These are phyloP conservation scores for Mya arenaria DNA, from an alignment of 1,140 invertebrate genomes.

Conservation along the genomic window DNA sequence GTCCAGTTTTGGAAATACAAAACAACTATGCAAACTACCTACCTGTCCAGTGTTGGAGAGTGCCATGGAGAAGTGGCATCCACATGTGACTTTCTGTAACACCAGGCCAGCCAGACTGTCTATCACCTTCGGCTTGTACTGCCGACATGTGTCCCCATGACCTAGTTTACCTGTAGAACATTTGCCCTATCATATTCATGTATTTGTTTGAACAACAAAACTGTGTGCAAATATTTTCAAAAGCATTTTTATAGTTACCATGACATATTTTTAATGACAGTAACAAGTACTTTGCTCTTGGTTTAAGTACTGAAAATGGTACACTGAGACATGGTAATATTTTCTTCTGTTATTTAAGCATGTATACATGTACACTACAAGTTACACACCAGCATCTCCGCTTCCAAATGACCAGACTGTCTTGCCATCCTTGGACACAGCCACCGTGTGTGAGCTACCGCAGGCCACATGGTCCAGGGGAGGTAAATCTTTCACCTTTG, in stretches of 20 bases:
- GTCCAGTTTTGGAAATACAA: too few relatives aligned
- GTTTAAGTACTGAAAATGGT: too few relatives aligned
- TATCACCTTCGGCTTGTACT: constrained; percentile 90
- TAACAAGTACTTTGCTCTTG: too few relatives aligned
- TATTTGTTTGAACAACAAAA: background rate
- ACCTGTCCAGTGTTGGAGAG: constrained; percentile 94
- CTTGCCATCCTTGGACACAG: constrained; percentile 83
- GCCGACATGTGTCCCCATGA: constrained; percentile 80
- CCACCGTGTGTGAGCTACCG: constrained; percentile 78
- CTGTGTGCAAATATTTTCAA: background rate
- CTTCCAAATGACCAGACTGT: constrained; percentile 87
- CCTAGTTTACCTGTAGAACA: constrained; percentile 77
- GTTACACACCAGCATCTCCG: constrained; percentile 80
- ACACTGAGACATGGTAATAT: too few relatives aligned
- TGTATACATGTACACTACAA: too few relatives aligned
- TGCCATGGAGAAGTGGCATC: constrained; percentile 96
- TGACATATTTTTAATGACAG: background rate
- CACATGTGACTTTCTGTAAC: constrained; percentile 96
- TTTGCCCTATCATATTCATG: too few relatives aligned
- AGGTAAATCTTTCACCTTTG: constrained; percentile 85
- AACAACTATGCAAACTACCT: too few relatives aligned
- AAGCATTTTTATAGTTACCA: too few relatives aligned
- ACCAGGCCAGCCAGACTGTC: constrained; percentile 93
- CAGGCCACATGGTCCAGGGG: constrained; percentile 83
- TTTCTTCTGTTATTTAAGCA: too few relatives aligned